These are phyloP conservation scores for Oreochromis spilurus DNA, from an alignment of 2,113 vertebrate genomes.

Conservation along the genomic window DNA sequence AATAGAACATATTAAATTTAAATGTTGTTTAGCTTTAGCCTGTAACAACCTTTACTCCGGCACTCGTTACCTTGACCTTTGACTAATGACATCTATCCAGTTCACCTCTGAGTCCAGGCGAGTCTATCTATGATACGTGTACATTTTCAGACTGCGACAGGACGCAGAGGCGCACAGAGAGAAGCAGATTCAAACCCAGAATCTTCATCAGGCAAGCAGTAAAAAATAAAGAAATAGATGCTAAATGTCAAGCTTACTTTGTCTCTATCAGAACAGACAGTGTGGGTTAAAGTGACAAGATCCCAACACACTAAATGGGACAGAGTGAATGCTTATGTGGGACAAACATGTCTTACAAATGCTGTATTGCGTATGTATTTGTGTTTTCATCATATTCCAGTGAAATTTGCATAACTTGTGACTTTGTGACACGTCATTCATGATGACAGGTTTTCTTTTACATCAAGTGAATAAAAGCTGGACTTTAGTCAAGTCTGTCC, in stretches of 20 bases:
- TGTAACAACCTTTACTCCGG: neutral
- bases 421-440: rapidly evolving
- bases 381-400: neutral
- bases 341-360: neutral
- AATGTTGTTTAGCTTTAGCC: neutral
- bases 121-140: neutral
- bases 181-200: neutral
- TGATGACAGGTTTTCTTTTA: neutral
- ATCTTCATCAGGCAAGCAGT: neutral
- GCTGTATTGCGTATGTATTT: rapidly evolving
- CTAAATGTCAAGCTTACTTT: neutral
- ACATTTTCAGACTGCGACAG: neutral
- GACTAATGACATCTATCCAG: neutral
- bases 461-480: neutral
- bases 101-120: neutral
- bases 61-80: neutral
- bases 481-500: neutral
- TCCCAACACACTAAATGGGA: neutral
- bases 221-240: neutral
- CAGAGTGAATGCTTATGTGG: neutral
- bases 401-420: neutral
- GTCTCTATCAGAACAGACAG: neutral
- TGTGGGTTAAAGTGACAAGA: neutral
- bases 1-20: neutral
- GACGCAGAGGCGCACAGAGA: rapidly evolving